A percentile compares a stretch with the other conserved stretches of the same genome.
Conservation (phyloP, 2,797 vertebrate genomes). For the Morelia viridis region DNA sequence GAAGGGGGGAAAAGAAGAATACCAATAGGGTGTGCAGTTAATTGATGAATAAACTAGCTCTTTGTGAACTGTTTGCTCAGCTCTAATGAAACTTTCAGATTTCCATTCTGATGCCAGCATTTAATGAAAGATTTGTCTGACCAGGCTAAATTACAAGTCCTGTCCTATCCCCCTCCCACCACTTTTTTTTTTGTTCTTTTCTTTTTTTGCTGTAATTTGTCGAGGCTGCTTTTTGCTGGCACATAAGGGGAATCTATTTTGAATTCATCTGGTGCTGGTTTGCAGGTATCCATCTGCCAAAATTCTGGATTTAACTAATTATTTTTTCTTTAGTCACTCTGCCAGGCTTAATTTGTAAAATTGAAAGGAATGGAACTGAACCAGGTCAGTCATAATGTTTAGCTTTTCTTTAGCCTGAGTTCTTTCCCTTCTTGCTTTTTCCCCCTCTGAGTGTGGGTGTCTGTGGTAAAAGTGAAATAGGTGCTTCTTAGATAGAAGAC, state of each 20-base stretch:
- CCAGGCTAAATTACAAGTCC: not conserved
- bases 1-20: not conserved
- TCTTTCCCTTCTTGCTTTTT: not conserved
- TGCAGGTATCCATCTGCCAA: slow-evolving; percentile 23
- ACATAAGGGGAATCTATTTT: slow-evolving; percentile 49
- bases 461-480: not conserved
- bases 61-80: slow-evolving; percentile 6
- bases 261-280: slow-evolving; percentile 15
- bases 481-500: slow-evolving; percentile 28
- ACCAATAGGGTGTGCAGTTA: rapidly evolving
- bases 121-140: slow-evolving; percentile 20
- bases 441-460: not conserved
- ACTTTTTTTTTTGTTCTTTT: too few relatives aligned
- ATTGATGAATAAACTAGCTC: not conserved
- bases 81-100: slow-evolving; percentile 11
- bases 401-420: slow-evolving; percentile 33
- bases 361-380: slow-evolving; percentile 37
- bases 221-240: slow-evolving; percentile 37
- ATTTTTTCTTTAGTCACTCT: slow-evolving; percentile 40
- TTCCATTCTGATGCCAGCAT: slow-evolving; percentile 5
- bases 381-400: slow-evolving; percentile 41
- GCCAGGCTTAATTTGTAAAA: slow-evolving; percentile 40
- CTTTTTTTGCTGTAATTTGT: slow-evolving; percentile 23
- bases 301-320: slow-evolving; percentile 26
- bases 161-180: not conserved